Percentiles rank a stretch among this genome's conserved stretches.
These are phyloP conservation scores for Acronicta psi DNA, from an alignment of 2,888 invertebrate species.

Conservation along the genomic window DNA sequence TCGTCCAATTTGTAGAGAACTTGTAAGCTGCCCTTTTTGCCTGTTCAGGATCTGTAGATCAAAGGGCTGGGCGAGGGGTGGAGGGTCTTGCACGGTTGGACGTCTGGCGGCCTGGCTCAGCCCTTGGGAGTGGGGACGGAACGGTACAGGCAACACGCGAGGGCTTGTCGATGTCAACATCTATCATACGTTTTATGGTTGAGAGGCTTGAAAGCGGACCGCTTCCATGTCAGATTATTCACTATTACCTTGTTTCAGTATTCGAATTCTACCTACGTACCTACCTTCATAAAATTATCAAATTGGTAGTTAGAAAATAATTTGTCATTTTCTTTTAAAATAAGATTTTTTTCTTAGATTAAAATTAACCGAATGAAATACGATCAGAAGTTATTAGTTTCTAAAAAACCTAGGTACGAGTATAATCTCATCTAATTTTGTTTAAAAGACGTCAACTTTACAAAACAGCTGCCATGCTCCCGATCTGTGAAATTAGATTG, in stretches of 20 bases:
- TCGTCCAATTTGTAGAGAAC: conserved; percentile 72
- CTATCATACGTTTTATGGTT: conserved; percentile 86
- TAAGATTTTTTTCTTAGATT: too few species aligned
- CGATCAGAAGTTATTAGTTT: conserved; percentile 3
- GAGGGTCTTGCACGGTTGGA: conserved; percentile 70
- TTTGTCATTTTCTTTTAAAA: too few species aligned
- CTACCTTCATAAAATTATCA: too few species aligned
- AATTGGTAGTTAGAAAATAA: too few species aligned
- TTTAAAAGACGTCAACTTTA: conserved; percentile 45
- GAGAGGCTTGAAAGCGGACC: conserved; percentile 80
- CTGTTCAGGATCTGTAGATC: conserved; percentile 57
- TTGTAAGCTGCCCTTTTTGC: conserved; percentile 56
- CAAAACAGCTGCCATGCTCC: conserved; percentile 54
- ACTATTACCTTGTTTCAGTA: conserved; percentile 63
- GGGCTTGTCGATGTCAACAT: conserved; percentile 83
- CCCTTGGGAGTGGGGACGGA: conserved; percentile 83
- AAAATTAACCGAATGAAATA: conserved; percentile 20
- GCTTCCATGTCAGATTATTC: conserved; percentile 79
- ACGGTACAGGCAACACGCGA: conserved; percentile 82
- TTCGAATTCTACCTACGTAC: conserved; percentile 37
- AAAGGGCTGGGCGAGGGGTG: conserved; percentile 60
- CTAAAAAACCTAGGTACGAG: neutral
- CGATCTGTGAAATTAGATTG: conserved; percentile 74
- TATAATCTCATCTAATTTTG: conserved; percentile 37
- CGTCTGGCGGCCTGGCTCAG: conserved; percentile 67